phyloP scores from a whole-genome alignment of 2,797 vertebrate species.

The Hozukius guyotensis region DNA sequence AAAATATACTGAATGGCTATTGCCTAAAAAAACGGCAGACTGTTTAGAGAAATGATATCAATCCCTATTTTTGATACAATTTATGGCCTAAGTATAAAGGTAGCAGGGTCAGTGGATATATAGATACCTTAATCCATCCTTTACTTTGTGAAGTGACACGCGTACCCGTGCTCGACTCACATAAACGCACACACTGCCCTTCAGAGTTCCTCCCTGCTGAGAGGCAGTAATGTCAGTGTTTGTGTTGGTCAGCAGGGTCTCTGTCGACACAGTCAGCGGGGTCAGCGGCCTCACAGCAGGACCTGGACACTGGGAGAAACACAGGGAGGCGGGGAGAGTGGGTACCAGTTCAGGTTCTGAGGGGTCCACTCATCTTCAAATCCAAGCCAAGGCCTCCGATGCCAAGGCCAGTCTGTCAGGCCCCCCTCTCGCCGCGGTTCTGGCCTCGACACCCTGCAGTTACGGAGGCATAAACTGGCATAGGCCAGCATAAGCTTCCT shows the following conservation, averaged over 20 bases:
- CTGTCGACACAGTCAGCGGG: slow-evolving; percentile 73
- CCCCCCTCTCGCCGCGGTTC: slow-evolving; percentile 51
- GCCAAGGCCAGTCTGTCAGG: slow-evolving; percentile 71
- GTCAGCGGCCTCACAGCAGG: slow-evolving; percentile 72
- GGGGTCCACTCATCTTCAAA: slow-evolving; percentile 62
- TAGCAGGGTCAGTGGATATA: background rate
- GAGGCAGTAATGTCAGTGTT: slow-evolving; percentile 68
- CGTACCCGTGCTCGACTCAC: slow-evolving; percentile 22
- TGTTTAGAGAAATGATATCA: no score
- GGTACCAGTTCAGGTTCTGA: slow-evolving; percentile 52
- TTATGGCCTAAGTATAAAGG: background rate
- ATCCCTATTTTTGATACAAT: no score
- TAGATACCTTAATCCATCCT: background rate
- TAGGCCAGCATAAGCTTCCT: slow-evolving; percentile 78
- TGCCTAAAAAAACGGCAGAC: background rate
- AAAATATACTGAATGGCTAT: background rate
- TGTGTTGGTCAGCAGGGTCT: slow-evolving; percentile 75
- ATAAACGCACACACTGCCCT: slow-evolving; percentile 53
- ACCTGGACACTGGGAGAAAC: slow-evolving; percentile 61
- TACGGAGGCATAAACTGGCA: slow-evolving; percentile 71
- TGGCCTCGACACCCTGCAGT: slow-evolving; percentile 68
- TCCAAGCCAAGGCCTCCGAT: slow-evolving; percentile 65
- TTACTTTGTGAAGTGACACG: slow-evolving; percentile 5
- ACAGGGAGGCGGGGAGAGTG: slow-evolving; percentile 27
- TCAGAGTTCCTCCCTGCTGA: slow-evolving; percentile 61